Base-by-base conservation (phyloP, 2,888 invertebrate species). In the Limenitis camilla region DNA sequence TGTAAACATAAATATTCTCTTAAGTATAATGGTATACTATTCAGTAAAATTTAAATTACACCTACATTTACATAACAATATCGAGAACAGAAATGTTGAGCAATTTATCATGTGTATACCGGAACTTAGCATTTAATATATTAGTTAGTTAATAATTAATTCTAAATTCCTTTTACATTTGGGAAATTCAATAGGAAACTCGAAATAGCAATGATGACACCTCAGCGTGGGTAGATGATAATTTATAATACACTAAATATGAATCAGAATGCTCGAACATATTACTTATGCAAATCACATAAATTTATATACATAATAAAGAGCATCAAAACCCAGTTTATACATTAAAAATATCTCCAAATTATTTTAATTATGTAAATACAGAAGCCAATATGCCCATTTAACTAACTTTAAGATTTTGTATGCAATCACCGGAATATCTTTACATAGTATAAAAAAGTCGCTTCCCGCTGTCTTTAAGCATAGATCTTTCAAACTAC, bases 221-320 rank as follows among this genome's bases (percentile, higher is more conserved):
- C 50, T 52, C 29, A 32, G 52, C 54, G 59, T 59, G 56, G 59
- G 59, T 28, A 30, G 54, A 38, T 28, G 38, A 52, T 56, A 54
- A 56, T 54, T 52, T 58, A 55, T 58, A 52, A 42, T 44, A 56
- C 50, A 52, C 53, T 53, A 35, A 52, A 56, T 51, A 53, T 56
- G 59, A 54, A 56, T 54, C 56, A 56, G 53, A 56, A 54, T 59
- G 56, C 49, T 54, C 36, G 41, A 54, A 49, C 44, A 54, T 44
- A 59, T 52, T 54, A 50, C 39, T 46, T 59, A 59, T 56, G 56
- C 52, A 38, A 59, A 56, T 56, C 45, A 49, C 19, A 44, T 55
- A 46, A 56, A 58, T 52, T 56, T 56, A 54, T 56, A 56, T 47
- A 50, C 49, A 42, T 54, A 53, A 51, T 58, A 55, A 54, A 59